phyloP scores from a whole-genome alignment of 37 sponge, comb jelly and placozoan species.

The Ianthella basta region DNA sequence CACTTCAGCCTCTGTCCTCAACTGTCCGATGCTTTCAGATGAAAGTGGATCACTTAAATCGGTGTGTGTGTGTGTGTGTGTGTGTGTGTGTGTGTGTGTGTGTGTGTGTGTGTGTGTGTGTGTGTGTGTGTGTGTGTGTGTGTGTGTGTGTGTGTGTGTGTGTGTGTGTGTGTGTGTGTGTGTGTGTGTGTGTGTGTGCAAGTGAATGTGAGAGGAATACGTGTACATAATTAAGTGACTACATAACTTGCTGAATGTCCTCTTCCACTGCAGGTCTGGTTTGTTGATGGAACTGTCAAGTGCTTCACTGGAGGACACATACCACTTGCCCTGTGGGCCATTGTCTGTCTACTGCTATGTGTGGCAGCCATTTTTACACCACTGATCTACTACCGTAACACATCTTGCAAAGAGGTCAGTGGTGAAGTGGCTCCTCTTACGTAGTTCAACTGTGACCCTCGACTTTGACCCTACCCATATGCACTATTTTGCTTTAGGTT shows the following conservation, averaged over 20 bases:
- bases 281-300: constrained; percentile 43
- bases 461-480: too few species aligned
- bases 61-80: neutral
- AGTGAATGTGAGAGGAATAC: too few species aligned
- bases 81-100: constrained; percentile 6
- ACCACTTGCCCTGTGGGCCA: constrained; percentile 49
- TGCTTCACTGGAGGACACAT: constrained; percentile 70
- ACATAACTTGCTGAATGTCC: neutral
- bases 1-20: constrained; percentile 65
- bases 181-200: too few species aligned
- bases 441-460: too few species aligned
- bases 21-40: constrained; percentile 58
- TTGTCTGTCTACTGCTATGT: constrained; percentile 39
- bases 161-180: neutral
- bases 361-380: neutral
- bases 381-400: constrained; percentile 3
- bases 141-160: constrained; percentile 15
- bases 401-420: neutral
- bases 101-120: constrained; percentile 20
- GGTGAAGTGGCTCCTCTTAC: neutral
- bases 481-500: neutral
- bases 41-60: neutral
- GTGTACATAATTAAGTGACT: neutral
- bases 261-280: constrained; percentile 64
- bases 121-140: constrained; percentile 10